phyloP scores from a whole-genome alignment of 2,797 vertebrate genomes.

The Pelobates cultripes region DNA sequence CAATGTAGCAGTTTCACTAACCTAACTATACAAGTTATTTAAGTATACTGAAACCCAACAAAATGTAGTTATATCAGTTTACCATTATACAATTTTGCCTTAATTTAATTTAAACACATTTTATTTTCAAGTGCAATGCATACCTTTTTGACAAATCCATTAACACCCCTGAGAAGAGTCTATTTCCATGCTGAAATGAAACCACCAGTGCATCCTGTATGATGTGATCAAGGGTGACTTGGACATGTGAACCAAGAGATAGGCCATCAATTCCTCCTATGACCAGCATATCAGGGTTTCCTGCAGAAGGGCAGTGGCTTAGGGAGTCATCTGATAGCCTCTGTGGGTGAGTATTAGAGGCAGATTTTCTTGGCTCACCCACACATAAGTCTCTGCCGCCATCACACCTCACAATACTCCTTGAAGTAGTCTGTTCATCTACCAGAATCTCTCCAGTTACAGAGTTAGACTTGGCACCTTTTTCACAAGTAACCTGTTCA shows the following conservation, averaged over 20 bases:
- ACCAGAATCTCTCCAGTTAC: not conserved
- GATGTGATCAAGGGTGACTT: constrained; percentile 93
- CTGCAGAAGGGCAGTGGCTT: constrained; percentile 31
- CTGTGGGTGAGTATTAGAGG: not conserved
- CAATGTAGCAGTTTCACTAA: too few relatives aligned
- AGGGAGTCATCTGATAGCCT: constrained; percentile 3
- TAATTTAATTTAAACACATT: too few relatives aligned
- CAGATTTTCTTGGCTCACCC: not conserved
- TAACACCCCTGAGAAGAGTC: constrained; percentile 93
- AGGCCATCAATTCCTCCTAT: constrained; percentile 68
- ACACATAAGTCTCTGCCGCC: not conserved
- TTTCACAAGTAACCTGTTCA: not conserved
- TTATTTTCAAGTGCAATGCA: constrained; percentile 33
- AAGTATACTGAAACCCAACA: too few relatives aligned
- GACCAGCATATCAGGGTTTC: constrained; percentile 51
- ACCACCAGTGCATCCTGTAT: constrained; percentile 97
- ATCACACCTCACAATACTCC: constrained; percentile 1
- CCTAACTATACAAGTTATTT: too few relatives aligned
- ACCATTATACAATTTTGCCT: too few relatives aligned
- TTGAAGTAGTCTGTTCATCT: not conserved
- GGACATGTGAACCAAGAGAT: constrained; percentile 88
- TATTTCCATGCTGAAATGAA: constrained; percentile 90
- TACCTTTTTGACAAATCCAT: constrained; percentile 97
- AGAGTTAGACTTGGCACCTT: not conserved
- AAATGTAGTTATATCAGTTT: too few relatives aligned